phyloP scores from a whole-genome alignment of 1,140 invertebrate genomes.

The Drosophila melanica region DNA sequence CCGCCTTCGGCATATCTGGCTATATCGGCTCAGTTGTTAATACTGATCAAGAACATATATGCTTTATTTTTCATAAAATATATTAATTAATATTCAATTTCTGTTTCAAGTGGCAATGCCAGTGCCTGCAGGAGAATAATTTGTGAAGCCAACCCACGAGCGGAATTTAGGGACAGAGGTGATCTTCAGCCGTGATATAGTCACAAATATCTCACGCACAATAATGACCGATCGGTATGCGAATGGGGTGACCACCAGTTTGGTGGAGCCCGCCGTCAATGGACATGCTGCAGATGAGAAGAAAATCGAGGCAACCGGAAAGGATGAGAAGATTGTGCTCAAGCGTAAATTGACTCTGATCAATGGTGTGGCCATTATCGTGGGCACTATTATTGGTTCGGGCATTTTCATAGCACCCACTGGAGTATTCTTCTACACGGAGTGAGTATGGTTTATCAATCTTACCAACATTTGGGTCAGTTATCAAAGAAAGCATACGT shows the following conservation, averaged over 20 bases:
- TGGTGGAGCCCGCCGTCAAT: constrained; percentile 52
- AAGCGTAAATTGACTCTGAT: constrained; percentile 93
- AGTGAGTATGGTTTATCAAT: constrained; percentile 83
- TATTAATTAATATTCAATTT: constrained; percentile 1
- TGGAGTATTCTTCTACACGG: constrained; percentile 87
- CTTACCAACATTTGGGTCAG: too few species aligned
- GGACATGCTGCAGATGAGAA: constrained; percentile 15
- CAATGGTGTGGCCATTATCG: constrained; percentile 94
- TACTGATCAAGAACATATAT: too few species aligned
- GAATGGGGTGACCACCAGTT: constrained; percentile 72
- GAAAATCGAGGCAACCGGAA: neutral
- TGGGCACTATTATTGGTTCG: constrained; percentile 93
- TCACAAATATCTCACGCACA: neutral
- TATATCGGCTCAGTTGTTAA: too few species aligned
- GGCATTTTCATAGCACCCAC: constrained; percentile 93
- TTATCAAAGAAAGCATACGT: too few species aligned
- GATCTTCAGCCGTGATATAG: neutral
- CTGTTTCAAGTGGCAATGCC: constrained; percentile 61
- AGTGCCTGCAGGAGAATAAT: constrained; percentile 19
- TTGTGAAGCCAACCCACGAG: neutral
- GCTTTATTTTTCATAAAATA: too few species aligned
- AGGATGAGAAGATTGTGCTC: constrained; percentile 86
- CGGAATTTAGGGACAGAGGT: neutral
- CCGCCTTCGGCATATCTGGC: neutral
- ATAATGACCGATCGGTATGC: constrained; percentile 78